These are phyloP conservation scores for Conomelus anceps DNA, from an alignment of 2,888 invertebrate species.

Conservation along the genomic window DNA sequence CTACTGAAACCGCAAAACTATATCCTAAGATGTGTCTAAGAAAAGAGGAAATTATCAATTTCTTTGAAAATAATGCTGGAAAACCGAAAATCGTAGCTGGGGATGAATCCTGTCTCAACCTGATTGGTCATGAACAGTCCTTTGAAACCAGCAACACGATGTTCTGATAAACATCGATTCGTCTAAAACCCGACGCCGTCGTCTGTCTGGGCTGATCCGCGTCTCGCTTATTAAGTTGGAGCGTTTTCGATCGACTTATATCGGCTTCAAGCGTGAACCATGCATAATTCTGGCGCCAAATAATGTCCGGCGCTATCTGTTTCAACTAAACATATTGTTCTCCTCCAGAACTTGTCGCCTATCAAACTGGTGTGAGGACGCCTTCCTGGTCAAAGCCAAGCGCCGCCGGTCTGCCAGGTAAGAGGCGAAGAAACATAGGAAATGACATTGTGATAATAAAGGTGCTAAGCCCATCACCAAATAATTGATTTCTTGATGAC, in stretches of 20 bases:
- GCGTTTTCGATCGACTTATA: not conserved
- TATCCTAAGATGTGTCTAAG: no score
- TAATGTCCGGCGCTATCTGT: conserved; percentile 3
- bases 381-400: not conserved
- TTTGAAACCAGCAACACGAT: not conserved
- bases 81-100: no score
- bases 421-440: not conserved
- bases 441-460: not conserved
- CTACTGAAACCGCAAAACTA: no score
- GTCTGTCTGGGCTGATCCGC: not conserved
- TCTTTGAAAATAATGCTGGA: no score
- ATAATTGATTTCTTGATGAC: no score
- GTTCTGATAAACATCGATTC: not conserved
- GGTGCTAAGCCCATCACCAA: not conserved
- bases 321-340: conserved; percentile 2
- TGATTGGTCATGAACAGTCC: no score
- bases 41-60: no score
- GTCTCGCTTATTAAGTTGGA: not conserved
- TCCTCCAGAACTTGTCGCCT: not conserved
- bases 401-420: no score
- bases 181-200: not conserved
- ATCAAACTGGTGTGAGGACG: not conserved
- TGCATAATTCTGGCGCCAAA: conserved; percentile 8
- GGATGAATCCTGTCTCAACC: no score
- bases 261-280: conserved; percentile 7